phyloP scores from a whole-genome alignment of 2,113 vertebrate genomes.

The Engystomops pustulosus region DNA sequence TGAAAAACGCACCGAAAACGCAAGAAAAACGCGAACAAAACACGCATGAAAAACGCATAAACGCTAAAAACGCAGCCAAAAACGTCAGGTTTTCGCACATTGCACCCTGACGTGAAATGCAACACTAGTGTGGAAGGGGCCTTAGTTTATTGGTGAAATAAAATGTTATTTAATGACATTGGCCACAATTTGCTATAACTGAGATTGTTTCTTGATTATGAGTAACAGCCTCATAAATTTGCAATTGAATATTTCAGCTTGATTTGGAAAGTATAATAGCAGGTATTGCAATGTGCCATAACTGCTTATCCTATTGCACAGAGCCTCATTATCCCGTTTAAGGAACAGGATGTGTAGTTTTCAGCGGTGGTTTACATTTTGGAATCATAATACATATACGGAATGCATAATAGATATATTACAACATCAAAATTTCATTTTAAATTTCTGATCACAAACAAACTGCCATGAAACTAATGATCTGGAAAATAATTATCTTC shows the following conservation, averaged over 20 bases:
- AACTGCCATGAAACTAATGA: constrained; percentile 38
- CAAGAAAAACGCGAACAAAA: too few species aligned
- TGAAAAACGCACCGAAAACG: too few species aligned
- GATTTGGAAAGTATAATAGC: constrained; percentile 26
- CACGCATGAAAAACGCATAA: too few species aligned
- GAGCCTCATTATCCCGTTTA: constrained; percentile 10
- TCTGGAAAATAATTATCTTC: constrained; percentile 33
- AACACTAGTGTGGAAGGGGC: too few species aligned
- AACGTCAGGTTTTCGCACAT: too few species aligned
- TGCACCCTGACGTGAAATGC: too few species aligned
- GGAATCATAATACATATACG: constrained; percentile 41
- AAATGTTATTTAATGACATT: constrained; percentile 34
- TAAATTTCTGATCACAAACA: constrained; percentile 38
- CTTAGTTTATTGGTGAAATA: too few species aligned
- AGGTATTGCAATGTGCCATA: background rate
- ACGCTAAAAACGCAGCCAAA: too few species aligned
- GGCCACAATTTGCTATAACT: constrained; percentile 33
- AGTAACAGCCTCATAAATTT: constrained; percentile 12
- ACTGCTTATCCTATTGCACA: background rate
- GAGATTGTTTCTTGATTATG: constrained; percentile 44
- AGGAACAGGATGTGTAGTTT: background rate
- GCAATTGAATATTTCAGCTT: constrained; percentile 37
- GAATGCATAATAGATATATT: constrained; percentile 25
- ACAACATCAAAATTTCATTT: constrained; percentile 36
- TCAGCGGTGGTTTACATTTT: constrained; percentile 23